Conservation (phyloP, 2,113 vertebrate species). For the Dolichallabes microphthalmus region DNA sequence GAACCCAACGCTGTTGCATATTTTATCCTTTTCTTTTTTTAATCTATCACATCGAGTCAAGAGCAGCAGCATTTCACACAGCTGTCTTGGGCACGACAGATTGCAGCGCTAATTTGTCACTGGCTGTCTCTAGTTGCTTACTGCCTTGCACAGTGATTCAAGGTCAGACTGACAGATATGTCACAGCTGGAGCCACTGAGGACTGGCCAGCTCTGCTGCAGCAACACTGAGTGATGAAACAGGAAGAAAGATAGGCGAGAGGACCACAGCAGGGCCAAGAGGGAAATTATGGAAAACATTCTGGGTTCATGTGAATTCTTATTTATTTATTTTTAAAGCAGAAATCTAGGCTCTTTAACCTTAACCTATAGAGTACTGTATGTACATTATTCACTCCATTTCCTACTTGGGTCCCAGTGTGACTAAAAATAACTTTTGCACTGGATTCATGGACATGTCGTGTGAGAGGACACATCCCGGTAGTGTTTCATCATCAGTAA, state of each 20-base stretch:
- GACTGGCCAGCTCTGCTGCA: conserved; percentile 48
- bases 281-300: conserved; percentile 43
- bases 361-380: conserved; percentile 13
- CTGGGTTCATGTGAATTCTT: conserved; percentile 32
- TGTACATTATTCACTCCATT: neutral
- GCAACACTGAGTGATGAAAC: conserved; percentile 55
- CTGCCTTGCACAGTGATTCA: conserved; percentile 49
- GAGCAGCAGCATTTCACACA: conserved; percentile 33
- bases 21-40: conserved; percentile 39
- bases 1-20: conserved; percentile 35
- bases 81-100: conserved; percentile 52
- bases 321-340: conserved; percentile 13
- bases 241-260: conserved; percentile 49
- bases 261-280: conserved; percentile 39
- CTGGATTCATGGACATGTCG: neutral
- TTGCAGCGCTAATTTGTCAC: conserved; percentile 51
- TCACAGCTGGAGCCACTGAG: conserved; percentile 53
- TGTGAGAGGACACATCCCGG: conserved; percentile 12
- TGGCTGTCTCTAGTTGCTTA: conserved; percentile 51
- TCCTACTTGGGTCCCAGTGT: neutral
- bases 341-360: conserved; percentile 43
- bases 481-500: conserved; percentile 22
- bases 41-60: conserved; percentile 47
- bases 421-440: neutral
- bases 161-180: conserved; percentile 57